Base-by-base conservation (phyloP, 2,113 vertebrate species). In the Fukomys damarensis region DNA sequence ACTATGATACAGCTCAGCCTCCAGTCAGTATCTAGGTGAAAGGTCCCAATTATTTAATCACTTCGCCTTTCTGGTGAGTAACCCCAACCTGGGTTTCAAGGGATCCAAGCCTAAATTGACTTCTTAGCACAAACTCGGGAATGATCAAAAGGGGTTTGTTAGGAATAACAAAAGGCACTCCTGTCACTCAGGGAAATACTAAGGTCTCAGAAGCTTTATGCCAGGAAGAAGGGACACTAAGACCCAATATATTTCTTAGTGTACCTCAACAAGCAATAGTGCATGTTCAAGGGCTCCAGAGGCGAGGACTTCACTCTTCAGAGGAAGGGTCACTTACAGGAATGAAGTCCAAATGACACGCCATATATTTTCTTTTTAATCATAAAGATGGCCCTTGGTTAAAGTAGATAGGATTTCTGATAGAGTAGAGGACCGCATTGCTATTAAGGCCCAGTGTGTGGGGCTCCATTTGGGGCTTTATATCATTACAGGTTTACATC, bases 401-500 rank as follows among this genome's bases (percentile, higher is more conserved):
- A 30, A 97, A 58, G 94, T 30, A 63, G 72, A 97, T 24, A 95
- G 76, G 85, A 91, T 96, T 97, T 97, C 7, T 9, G 97, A 93
- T 85, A 96, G 94, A 98, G 95, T 95, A 96, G 65, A 28, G 68
- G 59, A 52, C 56, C 65, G 1, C 32, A 26, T 74, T 68, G 22
- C 28, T 93, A 97, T 95, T 97, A 98, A 95, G 77, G 65, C 63
- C 97, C 96, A 98, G 94, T 94, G 94, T 94, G 96, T 72, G 63
- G 97, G 97, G 96, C 6, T 96, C 66, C 84, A 93, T 97, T 98
- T 98, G 97, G 81, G 86, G 94, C 93, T 98, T 98, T 98, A 97
- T 97, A 98, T 95, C 80, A 92, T 97, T 98, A 96, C 94, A 97
- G 97, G 97, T 96, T 97, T 98, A 97, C 96, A 98, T 97, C 97